Percentiles rank a stretch among this genome's conserved stretches.
phyloP scores from a whole-genome alignment of 2,797 vertebrate genomes.

The Sylvilagus floridanus region DNA sequence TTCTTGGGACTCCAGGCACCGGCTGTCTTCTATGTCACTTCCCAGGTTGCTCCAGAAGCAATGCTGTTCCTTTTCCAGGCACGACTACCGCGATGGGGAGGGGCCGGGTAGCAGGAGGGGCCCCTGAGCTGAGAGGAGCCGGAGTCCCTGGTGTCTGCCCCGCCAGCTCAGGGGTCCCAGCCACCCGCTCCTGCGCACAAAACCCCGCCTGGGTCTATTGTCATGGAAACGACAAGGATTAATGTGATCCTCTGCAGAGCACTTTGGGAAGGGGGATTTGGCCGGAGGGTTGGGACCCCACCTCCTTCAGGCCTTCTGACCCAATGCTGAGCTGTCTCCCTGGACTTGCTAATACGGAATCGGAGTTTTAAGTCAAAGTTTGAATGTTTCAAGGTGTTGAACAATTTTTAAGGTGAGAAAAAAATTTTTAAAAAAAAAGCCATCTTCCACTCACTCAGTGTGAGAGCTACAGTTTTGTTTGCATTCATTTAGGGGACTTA shows the following conservation, averaged over 20 bases:
- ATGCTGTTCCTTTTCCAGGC: not conserved
- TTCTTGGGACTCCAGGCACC: not conserved
- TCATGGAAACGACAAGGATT: constrained; percentile 69
- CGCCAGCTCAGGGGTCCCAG: not conserved
- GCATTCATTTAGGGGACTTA: not conserved
- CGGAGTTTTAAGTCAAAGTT: constrained; percentile 44
- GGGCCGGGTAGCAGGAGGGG: not conserved
- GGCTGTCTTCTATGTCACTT: not conserved
- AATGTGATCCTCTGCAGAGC: constrained; percentile 29
- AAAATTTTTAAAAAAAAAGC: not conserved
- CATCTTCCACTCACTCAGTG: not conserved
- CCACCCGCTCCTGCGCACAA: not conserved
- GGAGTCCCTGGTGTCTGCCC: not conserved
- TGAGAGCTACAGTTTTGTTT: not conserved
- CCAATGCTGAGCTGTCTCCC: constrained; percentile 65
- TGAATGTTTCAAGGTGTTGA: constrained; percentile 11
- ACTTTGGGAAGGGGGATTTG: constrained; percentile 32
- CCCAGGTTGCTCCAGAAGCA: not conserved
- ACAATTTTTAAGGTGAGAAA: not conserved
- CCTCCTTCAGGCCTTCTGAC: constrained; percentile 54
- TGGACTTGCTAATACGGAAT: not conserved
- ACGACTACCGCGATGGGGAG: not conserved
- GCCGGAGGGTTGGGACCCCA: not conserved
- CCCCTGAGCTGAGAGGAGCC: not conserved
- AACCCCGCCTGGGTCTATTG: constrained; percentile 37